Base-by-base conservation (phyloP, 1,140 invertebrate genomes). In the Pseudomyrmex pallidus region DNA sequence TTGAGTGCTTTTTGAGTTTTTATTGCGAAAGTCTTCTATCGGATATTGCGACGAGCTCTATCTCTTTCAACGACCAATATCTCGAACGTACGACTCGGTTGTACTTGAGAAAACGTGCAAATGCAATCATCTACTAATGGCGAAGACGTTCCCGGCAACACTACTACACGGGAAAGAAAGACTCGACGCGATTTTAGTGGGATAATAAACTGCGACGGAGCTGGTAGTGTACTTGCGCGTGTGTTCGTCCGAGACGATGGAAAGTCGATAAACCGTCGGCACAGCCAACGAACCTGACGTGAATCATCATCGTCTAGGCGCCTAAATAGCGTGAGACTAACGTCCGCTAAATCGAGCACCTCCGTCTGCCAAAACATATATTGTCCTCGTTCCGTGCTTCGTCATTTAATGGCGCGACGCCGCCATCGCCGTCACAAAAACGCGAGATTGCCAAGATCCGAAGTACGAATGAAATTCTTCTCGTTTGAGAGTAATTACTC, bases 211-310 rank as follows among this genome's bases (percentile, higher is more conserved):
- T 35, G 35, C 35, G 35, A 46, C 22, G 50, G 48, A 7, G 68
- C 46, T 50, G 57, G 76, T 35, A 35, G 35, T 7, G 35, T 35
- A 7, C 35, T 50, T 76, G 70, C 54, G 68, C 52, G 74, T 61
- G 67, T 62, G 67, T 67, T 54, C 56, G 66, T 22, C 20, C 57
- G 85, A 35, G 35, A 68, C 83, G 88, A 90, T 87, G 85, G 78
- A 90, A 90, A 89, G 87, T 90, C 87, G 87, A 91, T 88, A 89
- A 88, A 90, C 64, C 72, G 83, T 87, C 83, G 84, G 35, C 66
- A 80, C 35, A 87, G 89, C 84, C 90, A 91, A 90, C 83, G 87
- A 91, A 90, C 89, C 50, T 80, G 82, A 84, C 48, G 66, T 88
- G 89, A 90, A 68, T 86, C 86, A 87, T 72, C 82, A 68, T 83